A percentile compares a stretch with the other conserved stretches of the same genome.
phyloP scores from a whole-genome alignment of 2,888 invertebrate genomes.

The Rutpela maculata region DNA sequence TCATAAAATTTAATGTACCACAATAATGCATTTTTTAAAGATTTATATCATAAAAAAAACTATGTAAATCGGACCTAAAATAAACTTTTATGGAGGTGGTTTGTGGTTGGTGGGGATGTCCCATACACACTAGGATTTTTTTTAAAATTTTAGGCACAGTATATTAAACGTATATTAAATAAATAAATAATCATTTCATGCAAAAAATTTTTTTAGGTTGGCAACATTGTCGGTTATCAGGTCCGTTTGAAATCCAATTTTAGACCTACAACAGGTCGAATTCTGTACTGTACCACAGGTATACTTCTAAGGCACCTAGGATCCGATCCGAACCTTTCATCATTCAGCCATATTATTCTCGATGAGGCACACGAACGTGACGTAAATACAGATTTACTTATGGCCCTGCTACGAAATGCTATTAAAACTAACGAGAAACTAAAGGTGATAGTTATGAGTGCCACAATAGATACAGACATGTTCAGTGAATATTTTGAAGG shows the following conservation, averaged over 20 bases:
- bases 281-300: slow-evolving; percentile 84
- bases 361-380: slow-evolving; percentile 87
- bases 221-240: slow-evolving; percentile 81
- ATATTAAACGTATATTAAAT: too few species aligned
- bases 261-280: slow-evolving; percentile 77
- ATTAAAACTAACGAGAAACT: slow-evolving; percentile 76
- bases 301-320: slow-evolving; percentile 72
- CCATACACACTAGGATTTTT: too few species aligned
- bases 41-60: too few species aligned
- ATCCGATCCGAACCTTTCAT: slow-evolving; percentile 73
- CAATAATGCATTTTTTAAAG: too few species aligned
- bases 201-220: slow-evolving; percentile 73
- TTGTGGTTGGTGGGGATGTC: too few species aligned
- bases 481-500: slow-evolving; percentile 76
- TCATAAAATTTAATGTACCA: too few species aligned
- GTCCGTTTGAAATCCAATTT: slow-evolving; percentile 77
- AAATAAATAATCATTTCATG: too few species aligned
- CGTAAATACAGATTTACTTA: slow-evolving; percentile 81
- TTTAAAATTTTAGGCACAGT: too few species aligned
- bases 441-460: slow-evolving; percentile 83
- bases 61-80: too few species aligned
- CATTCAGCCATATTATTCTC: slow-evolving; percentile 81
- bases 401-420: slow-evolving; percentile 77
- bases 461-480: slow-evolving; percentile 80
- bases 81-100: too few species aligned